Percentiles rank a stretch among this genome's conserved stretches.
These are phyloP conservation scores for Paralichthys olivaceus DNA, from an alignment of 2,113 vertebrate genomes.

Conservation along the genomic window DNA sequence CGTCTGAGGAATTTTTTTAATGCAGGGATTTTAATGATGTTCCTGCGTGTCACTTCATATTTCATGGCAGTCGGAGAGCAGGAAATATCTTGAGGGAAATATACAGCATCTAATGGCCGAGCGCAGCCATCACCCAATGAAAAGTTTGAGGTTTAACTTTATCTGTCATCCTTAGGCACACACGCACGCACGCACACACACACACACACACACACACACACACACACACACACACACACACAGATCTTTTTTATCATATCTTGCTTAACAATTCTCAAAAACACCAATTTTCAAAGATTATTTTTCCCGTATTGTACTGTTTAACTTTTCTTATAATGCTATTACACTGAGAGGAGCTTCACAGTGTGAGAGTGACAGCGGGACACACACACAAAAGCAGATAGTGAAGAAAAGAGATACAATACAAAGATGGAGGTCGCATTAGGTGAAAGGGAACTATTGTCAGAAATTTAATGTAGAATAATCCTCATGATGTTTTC, in stretches of 20 bases:
- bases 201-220: not conserved
- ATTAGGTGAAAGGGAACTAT: no score
- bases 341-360: conserved; percentile 44
- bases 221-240: not conserved
- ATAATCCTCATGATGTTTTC: no score
- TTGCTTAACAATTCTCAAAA: conserved; percentile 48
- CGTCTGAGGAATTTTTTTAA: not conserved
- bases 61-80: conserved; percentile 16
- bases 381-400: conserved; percentile 4
- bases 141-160: conserved; percentile 52
- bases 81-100: conserved; percentile 48
- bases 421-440: conserved; percentile 29
- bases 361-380: conserved; percentile 22
- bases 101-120: conserved; percentile 40
- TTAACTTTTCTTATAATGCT: conserved; percentile 49
- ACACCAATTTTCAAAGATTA: conserved; percentile 30
- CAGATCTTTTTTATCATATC: conserved; percentile 55
- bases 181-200: not conserved
- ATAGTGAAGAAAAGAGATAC: conserved; percentile 20
- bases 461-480: no score
- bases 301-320: conserved; percentile 3
- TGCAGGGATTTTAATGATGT: conserved; percentile 34
- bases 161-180: conserved; percentile 38
- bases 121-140: conserved; percentile 40
- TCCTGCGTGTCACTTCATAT: conserved; percentile 12